Base-by-base conservation (phyloP, 1,140 invertebrate species). In the Drosophila insularis region DNA sequence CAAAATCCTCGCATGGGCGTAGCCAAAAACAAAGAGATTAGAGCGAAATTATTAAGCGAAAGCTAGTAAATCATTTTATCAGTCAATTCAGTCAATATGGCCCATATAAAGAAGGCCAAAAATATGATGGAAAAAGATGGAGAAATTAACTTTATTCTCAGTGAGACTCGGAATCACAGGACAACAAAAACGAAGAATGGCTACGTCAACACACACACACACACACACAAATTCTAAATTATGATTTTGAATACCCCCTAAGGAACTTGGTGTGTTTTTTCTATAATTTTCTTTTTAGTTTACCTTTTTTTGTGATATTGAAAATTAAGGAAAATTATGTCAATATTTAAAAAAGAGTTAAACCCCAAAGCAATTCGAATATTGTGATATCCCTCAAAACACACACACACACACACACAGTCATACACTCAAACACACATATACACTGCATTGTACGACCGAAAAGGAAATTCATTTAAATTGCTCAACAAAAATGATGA, bases 321-420 rank as follows among this genome's bases (percentile, higher is more conserved):
- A 75, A 37, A 64, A 50, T 72, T 68, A 65, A 54, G 53, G 63
- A 58, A 63, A 71, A 60, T 56, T 55, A 55, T 56, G 75, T 71
- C 63, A 68, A 75, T 75, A 78, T 56, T 54, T n/a, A 68, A 62
- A 40, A 68, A 62, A 35, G 62, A 39, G 39, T 54, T 23, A 71
- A 85, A 74, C 68, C 81, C 81, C 64, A 77, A 87, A 89, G 82
- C 82, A 87, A 87, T 87, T 89, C 84, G 72, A 82, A 67, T 80
- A 82, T 89, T 89, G 82, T 87, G 82, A 87, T 87, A 87, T 66
- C 54, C 84, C 76, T 21, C 43, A 19, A 43, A 5, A 31, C 55
- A 68, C 53, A 75, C 23, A 56, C 2, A 66, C 32, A 68, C 32
- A 55, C 23, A 23, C 59, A 62, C 3, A 59, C 40, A 62, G 58